Base-by-base conservation (phyloP, 2,888 invertebrate genomes). In the Holacanthella duospinosa region DNA sequence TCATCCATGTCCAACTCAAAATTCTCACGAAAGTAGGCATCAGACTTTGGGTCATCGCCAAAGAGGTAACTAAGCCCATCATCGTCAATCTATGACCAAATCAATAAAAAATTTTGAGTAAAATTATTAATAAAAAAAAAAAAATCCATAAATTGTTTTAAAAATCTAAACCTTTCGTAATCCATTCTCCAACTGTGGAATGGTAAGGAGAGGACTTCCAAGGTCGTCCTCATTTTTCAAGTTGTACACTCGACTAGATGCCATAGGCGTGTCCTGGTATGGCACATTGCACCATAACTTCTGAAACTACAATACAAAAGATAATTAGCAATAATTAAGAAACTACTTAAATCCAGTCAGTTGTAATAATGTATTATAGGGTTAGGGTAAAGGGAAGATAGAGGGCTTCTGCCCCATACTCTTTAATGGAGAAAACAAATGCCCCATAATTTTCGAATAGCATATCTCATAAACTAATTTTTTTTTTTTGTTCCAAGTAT, bases 1-100 rank as follows among this genome's bases (percentile, higher is more conserved):
- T 83, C 81, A 57, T 84, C 83, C 55, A 84, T 76, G 75, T 86
- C 88, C 70, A 94, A 82, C 75, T 93, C 89, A 73, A 93, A 83
- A 69, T 86, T 84, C 78, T 93, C 92, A 63, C 85, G 85, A 75
- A 93, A 85, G 73, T 81, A 82, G 67, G 79, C 77, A 43, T 64
- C 66, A 43, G 68, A 64, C 62, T 67, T 67, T 61, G 66, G 54
- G 60, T 69, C 72, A 63, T 68, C 68, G 9, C 66, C 70, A 61
- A 65, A 65, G 61, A 64, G 66, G 66, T 65, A 67, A 57, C 64
- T 63, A 60, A 71, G 65, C 55, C 70, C 70, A 69, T 72, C 69
- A 66, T 70, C 68, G 64, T 72, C 70, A 66, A 72, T 70, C 70
- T 68, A 58, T 36, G 16, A 36, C 3, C 26, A 61, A 44, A 44